Evolutionary conservation across 64 coral and sea anemone species (phyloP), one percentile per base, ranked within the genome.

Genomic region (Montipora efflorescens): DNA sequence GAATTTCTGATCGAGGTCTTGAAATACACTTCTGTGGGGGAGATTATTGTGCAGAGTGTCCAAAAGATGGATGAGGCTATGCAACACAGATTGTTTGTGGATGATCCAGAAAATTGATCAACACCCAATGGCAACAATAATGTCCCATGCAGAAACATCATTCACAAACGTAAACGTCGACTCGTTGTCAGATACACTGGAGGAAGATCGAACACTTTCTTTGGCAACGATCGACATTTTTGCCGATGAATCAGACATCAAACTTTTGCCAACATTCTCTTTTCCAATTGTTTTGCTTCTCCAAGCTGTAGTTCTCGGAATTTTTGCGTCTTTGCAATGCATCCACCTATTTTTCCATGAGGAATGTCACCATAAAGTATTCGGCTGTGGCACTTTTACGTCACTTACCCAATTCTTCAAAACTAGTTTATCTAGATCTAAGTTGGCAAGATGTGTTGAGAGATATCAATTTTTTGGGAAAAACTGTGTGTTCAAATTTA

Each of bases 381-480:
- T 87, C 68, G 64, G 11, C 83, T 51, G 68, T 74, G n/a, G 1
- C 43, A 87, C 47, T 87, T 20, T 74, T 87, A 87, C 12, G 84
- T 73, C 13, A 87, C 47, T 87, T 87, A 87, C 67, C 43, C 69
- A 70, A 87, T 87, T 87, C 69, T 74, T 73, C 67, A 49, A 87
- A 74, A 74, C 69, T 87, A 87, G 84, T 75, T 51, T 87, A 87
- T 73, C 84, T 87, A 87, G 64, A 87, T 75, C 48, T 87, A 87
- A 72, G 84, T 47, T 51, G 84, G 44, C 84, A 73, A 74, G 10
- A 87, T 74, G 67, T 50, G 62, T 87, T 87, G n/a, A 73, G 18
- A 1, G 20, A 74, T 71, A 52, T 87, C 10, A n/a, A 87, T 87
- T 87, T 74, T 73, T 87, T 87, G 67, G 81, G 21, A 23, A 87